phyloP scores from a whole-genome alignment of 2,888 invertebrate genomes.

The Drosophila fungiperda region DNA sequence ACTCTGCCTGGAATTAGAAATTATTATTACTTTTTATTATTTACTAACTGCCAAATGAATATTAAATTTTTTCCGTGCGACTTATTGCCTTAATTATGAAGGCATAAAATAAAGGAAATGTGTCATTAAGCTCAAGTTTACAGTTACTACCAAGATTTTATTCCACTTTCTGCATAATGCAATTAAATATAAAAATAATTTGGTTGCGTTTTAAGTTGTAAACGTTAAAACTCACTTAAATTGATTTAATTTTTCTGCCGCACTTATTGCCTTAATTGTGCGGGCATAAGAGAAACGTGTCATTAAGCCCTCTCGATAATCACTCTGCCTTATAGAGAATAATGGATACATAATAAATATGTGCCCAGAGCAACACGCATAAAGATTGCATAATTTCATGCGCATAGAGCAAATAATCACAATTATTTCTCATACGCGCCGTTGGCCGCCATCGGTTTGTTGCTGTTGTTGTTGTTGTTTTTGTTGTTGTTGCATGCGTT shows the following conservation, averaged over 20 bases:
- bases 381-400: slow-evolving; percentile 76
- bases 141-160: slow-evolving; percentile 1
- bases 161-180: background rate
- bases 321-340: background rate
- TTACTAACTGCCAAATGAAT: background rate
- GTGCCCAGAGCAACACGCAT: slow-evolving; percentile 33
- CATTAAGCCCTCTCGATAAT: background rate
- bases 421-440: slow-evolving; percentile 62
- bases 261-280: background rate
- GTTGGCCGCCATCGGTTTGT: slow-evolving; percentile 10
- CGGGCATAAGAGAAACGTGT: background rate
- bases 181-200: slow-evolving; percentile 10
- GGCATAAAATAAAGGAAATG: background rate
- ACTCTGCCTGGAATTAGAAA: slow-evolving; percentile 10
- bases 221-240: background rate
- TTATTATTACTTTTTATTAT: background rate
- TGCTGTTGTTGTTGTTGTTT: slow-evolving; percentile 7
- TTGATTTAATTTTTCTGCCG: background rate
- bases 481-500: slow-evolving; percentile 20
- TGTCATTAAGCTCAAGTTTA: slow-evolving; percentile 11
- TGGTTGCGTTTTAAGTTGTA: background rate
- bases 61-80: background rate
- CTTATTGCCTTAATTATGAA: background rate
- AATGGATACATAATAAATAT: background rate
- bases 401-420: slow-evolving; percentile 77